Evolutionary conservation across 2,113 vertebrate genomes (phyloP).

Genomic region (Lepisosteus osseus): DNA sequence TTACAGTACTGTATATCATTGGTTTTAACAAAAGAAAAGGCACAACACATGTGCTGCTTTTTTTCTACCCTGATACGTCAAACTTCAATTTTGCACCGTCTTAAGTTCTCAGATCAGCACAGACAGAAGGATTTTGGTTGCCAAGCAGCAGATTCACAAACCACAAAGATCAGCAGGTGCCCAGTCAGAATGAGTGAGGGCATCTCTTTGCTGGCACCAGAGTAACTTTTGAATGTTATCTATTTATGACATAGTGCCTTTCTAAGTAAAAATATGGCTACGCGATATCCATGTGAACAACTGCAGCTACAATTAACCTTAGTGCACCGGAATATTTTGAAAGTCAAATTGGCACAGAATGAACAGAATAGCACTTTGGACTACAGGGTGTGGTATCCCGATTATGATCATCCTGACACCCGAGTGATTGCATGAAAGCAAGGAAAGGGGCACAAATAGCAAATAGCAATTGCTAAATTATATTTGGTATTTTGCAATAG

Average conservation of each 20-base stretch:
- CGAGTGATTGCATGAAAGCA: too few relatives aligned
- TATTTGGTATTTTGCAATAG: too few relatives aligned
- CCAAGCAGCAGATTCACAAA: slow-evolving; percentile 42
- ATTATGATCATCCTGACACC: too few relatives aligned
- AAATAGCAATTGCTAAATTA: too few relatives aligned
- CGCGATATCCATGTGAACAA: slow-evolving; percentile 24
- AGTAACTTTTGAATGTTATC: slow-evolving; percentile 32
- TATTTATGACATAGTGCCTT: slow-evolving; percentile 47
- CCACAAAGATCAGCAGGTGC: slow-evolving; percentile 50
- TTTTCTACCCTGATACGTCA: too few relatives aligned
- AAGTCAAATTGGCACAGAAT: background rate
- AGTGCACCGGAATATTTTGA: background rate
- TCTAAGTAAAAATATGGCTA: slow-evolving; percentile 19
- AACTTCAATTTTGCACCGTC: too few relatives aligned
- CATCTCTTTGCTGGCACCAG: slow-evolving; percentile 32
- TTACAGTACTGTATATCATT: too few relatives aligned
- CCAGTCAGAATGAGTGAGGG: slow-evolving; percentile 32
- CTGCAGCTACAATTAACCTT: slow-evolving; percentile 7
- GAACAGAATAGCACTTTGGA: too few relatives aligned
- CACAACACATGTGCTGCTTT: too few relatives aligned
- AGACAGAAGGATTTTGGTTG: slow-evolving; percentile 35
- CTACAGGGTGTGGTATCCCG: too few relatives aligned
- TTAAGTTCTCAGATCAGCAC: background rate
- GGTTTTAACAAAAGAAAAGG: too few relatives aligned
- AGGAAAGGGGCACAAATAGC: too few relatives aligned